Evolutionary conservation across 2,113 vertebrate genomes (phyloP).

Genomic region (Phyllostomus discolor): DNA sequence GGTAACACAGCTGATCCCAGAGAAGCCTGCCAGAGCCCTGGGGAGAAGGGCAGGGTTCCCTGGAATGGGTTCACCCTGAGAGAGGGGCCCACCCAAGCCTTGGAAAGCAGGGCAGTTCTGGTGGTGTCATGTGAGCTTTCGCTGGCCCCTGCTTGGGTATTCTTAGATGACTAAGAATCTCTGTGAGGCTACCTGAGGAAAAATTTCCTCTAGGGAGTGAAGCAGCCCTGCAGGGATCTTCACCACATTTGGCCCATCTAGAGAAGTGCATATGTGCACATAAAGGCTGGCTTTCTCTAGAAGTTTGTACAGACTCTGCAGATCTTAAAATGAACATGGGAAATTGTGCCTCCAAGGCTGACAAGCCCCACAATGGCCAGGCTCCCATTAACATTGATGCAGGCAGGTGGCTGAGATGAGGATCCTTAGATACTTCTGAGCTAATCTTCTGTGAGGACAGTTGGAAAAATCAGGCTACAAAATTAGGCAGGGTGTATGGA

Average conservation of each 20-base stretch:
- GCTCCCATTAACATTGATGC: not conserved
- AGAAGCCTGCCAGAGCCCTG: not conserved
- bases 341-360: too few species aligned
- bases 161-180: too few species aligned
- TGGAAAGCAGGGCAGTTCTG: not conserved
- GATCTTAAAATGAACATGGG: too few species aligned
- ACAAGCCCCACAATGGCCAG: not conserved
- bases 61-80: not conserved
- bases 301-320: not conserved
- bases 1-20: not conserved
- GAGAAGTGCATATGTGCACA: not conserved
- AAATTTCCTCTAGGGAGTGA: not conserved
- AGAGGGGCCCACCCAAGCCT: not conserved
- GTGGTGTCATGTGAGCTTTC: not conserved
- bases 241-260: not conserved
- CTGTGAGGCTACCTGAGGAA: not conserved
- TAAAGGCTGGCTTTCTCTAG: not conserved
- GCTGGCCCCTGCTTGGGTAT: too few species aligned
- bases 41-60: not conserved
- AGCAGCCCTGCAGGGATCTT: not conserved
- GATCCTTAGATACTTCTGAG: not conserved
- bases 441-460: not conserved
- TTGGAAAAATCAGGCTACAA: not conserved
- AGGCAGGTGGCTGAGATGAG: not conserved
- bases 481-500: not conserved